Evolutionary conservation across 2,113 vertebrate genomes (phyloP).

Genomic region (Phrynocephalus versicolor): DNA sequence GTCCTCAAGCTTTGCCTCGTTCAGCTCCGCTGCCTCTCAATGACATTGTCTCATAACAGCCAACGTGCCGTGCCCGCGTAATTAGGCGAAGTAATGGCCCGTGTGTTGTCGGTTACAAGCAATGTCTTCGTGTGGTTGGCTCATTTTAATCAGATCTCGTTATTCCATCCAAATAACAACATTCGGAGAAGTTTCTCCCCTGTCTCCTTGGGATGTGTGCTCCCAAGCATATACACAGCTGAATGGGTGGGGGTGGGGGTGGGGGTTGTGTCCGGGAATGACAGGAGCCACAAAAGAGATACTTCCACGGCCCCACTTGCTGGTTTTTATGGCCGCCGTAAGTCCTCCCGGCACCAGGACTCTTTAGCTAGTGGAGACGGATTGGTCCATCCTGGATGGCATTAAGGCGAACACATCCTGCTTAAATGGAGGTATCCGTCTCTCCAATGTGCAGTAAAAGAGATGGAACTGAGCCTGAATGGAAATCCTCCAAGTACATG

Average conservation of each 20-base stretch:
- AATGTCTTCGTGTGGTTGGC: background rate
- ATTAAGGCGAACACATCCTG: slow-evolving; percentile 30
- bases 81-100: slow-evolving; percentile 36
- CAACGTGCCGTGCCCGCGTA: slow-evolving; percentile 17
- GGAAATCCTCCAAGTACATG: slow-evolving; percentile 1
- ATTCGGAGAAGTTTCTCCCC: background rate
- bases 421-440: slow-evolving; percentile 30
- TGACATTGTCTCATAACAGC: slow-evolving; percentile 25
- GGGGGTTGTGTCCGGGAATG: too few relatives aligned
- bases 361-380: slow-evolving; percentile 33
- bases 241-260: background rate
- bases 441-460: slow-evolving; percentile 32
- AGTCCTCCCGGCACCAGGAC: background rate
- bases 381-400: slow-evolving; percentile 14
- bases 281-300: background rate
- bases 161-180: slow-evolving; percentile 24
- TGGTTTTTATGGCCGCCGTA: slow-evolving; percentile 11
- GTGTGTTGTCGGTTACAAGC: slow-evolving; percentile 33
- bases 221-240: background rate
- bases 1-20: background rate
- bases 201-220: background rate
- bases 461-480: slow-evolving; percentile 14
- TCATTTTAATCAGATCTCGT: slow-evolving; percentile 33
- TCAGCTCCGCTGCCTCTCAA: slow-evolving; percentile 20
- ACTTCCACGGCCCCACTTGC: background rate